These are phyloP conservation scores for Spatulosminthurus flaviceps DNA, from an alignment of 2,888 invertebrate genomes.

Conservation along the genomic window DNA sequence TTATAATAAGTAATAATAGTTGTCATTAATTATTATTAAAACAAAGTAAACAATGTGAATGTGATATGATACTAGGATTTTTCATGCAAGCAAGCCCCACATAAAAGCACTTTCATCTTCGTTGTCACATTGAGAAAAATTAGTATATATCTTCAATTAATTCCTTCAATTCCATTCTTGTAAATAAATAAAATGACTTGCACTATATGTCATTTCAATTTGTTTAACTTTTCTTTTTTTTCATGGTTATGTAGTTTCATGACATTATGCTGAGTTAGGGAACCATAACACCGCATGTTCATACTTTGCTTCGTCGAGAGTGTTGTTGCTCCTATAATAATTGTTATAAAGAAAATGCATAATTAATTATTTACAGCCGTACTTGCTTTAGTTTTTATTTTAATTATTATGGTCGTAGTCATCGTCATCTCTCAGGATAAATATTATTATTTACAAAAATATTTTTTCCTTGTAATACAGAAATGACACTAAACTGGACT, in stretches of 20 bases:
- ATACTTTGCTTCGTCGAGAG: not conserved
- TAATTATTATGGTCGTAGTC: too few relatives aligned
- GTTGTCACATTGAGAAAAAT: not conserved
- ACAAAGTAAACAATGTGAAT: not conserved
- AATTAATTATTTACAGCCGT: too few relatives aligned
- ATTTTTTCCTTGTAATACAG: too few relatives aligned
- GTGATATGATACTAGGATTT: too few relatives aligned
- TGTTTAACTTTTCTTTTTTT: constrained; percentile 7
- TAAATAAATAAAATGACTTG: too few relatives aligned
- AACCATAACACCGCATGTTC: not conserved
- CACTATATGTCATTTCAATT: not conserved
- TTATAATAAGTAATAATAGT: not conserved
- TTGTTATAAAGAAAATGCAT: too few relatives aligned
- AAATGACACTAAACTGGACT: too few relatives aligned
- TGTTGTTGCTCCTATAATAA: not conserved
- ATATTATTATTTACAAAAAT: too few relatives aligned
- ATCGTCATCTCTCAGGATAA: too few relatives aligned
- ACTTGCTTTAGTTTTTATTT: too few relatives aligned
- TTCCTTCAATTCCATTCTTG: too few relatives aligned
- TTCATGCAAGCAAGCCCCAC: not conserved
- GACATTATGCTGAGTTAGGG: not conserved
- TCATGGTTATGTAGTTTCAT: not conserved
- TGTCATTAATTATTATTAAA: not conserved
- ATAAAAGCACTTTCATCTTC: constrained; percentile 25
- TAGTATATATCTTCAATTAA: not conserved